phyloP scores from a whole-genome alignment of 2,797 vertebrate genomes.

The Falco berigora region DNA sequence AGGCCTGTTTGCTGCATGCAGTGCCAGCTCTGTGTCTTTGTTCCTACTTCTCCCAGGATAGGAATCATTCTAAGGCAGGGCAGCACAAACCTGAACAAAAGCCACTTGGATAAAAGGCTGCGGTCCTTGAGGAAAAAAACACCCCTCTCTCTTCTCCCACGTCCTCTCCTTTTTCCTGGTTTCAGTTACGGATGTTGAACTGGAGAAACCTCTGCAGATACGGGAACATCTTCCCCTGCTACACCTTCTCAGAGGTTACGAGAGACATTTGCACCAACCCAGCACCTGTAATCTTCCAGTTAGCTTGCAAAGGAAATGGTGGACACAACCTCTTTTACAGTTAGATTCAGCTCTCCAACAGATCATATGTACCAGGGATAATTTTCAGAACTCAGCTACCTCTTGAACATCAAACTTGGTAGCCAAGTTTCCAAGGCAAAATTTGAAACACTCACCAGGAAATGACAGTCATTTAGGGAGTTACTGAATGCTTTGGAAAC shows the following conservation, averaged over 20 bases:
- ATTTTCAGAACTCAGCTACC: neutral
- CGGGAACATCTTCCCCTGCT: neutral
- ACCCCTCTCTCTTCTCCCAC: neutral
- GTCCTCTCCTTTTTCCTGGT: neutral
- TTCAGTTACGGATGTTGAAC: neutral
- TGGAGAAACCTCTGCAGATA: neutral
- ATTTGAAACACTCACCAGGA: neutral
- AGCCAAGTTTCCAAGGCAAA: neutral
- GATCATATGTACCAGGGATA: neutral
- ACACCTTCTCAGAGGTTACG: neutral
- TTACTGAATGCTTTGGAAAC: neutral
- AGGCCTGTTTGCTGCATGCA: neutral
- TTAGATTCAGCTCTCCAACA: neutral
- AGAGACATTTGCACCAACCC: neutral
- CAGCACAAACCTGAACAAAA: neutral
- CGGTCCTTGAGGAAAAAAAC: neutral
- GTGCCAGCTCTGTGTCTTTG: neutral
- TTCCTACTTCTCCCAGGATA: neutral
- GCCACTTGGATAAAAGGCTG: neutral
- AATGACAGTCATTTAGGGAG: neutral
- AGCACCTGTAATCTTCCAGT: neutral
- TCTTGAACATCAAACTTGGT: neutral
- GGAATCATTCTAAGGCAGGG: neutral
- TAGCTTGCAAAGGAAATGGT: neutral
- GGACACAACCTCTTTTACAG: neutral